Evolutionary conservation across 2,797 vertebrate genomes (phyloP), one percentile per base, ranked within the genome.

Genomic region (Heliangelus exortis): DNA sequence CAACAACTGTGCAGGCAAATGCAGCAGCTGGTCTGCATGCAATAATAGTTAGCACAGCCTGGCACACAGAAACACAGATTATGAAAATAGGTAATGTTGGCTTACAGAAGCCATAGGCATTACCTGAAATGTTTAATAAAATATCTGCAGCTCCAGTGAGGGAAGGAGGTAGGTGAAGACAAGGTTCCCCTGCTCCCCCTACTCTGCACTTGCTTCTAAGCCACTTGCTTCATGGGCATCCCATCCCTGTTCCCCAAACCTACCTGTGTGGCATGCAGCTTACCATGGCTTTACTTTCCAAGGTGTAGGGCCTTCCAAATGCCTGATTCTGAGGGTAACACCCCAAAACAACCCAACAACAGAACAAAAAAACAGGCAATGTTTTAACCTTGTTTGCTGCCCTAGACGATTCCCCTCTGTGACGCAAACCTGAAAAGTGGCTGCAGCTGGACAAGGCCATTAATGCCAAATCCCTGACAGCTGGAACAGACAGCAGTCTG

Each of bases 151-250:
- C 26, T 87, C 25, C 21, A n/a, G 21, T 0, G 7, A 78, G 31
- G 15, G 36, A 58, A 39, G 12, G 3, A 77, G 28, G 25, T 2
- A 48, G 1, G 5, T 3, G 22, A 62, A 19, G 9, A 8, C 3
- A 45, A 45, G 48, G 17, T 15, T 33, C 6, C 14, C 23, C 47
- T 0, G 0, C 28, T n/a, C 19, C 11, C 29, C 26, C 31, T 25
- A 7, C 23, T 15, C 18, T 1, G 3, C 9, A 2, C 43, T 15
- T 48, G 15, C 12, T 74, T 80, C 43, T 22, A 39, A 79, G n/a
- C 28, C 2, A 1, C 10, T 50, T 36, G 50, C 15, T 31, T 36
- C 58, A 22, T 2, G 10, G 25, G 17, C n/a, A 47, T n/a, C 20
- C 36, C 29, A 16, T 10, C 29, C 33, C 8, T 10, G 8, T 7